Evolutionary conservation across 2,113 vertebrate genomes (phyloP).

Genomic region (Engystomops pustulosus): DNA sequence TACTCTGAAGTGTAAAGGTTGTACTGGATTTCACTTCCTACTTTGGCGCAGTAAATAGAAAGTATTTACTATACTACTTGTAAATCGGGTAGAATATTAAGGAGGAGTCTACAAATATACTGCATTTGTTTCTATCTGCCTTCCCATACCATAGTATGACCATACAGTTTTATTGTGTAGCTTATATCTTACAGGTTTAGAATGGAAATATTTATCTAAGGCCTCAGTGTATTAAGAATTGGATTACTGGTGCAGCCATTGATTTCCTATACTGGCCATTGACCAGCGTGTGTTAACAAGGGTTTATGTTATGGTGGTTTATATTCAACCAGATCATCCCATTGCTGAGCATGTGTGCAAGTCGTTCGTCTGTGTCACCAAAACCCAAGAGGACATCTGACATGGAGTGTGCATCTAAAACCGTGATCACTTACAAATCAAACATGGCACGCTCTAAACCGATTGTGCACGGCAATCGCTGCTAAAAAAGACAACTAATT

Average conservation of each 20-base stretch:
- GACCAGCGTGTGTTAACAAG: conserved; percentile 76
- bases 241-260: neutral
- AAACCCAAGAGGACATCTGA: conserved; percentile 86
- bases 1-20: no score
- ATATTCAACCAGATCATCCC: conserved; percentile 83
- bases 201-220: neutral
- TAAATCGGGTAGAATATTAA: no score
- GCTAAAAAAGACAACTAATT: conserved; percentile 93
- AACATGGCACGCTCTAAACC: conserved; percentile 88
- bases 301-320: conserved; percentile 79
- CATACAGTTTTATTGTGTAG: neutral
- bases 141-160: neutral
- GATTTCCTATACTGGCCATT: conserved; percentile 59
- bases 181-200: neutral
- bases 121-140: no score
- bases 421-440: conserved; percentile 92
- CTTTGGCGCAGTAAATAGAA: no score
- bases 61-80: no score
- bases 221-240: neutral
- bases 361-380: conserved; percentile 86
- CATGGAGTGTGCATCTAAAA: conserved; percentile 81
- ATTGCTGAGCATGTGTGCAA: conserved; percentile 76
- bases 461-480: conserved; percentile 87
- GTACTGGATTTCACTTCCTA: no score
- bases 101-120: no score